Base-by-base conservation (phyloP, 2,797 vertebrate species). In the Anguilla anguilla region DNA sequence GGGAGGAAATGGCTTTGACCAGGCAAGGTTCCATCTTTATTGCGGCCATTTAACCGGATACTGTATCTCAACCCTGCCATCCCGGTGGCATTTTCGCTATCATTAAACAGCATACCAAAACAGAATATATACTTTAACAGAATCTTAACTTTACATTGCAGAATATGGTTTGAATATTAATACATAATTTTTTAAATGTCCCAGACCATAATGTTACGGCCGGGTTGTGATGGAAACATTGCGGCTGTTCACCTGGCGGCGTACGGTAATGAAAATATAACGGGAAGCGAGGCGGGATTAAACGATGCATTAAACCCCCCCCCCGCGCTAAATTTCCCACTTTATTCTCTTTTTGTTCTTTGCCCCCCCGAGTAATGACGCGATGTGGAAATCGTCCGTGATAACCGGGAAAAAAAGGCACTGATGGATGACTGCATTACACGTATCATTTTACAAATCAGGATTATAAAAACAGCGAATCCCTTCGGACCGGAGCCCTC, bases 401-500 rank as follows among this genome's bases (percentile, higher is more conserved):
- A 53, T 53, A 69, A 35, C 51, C 35, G 35, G 13, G 4, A 0
- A 64, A 81, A 17, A 0, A 64, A 81, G 85, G 35, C 57, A 35
- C 84, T 61, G 84, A 86, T 57, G 61, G 84, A 43, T 51, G 55
- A 19, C 72, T 57, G 43, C 46, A 49, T n/a, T 6, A 46, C 28
- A 53, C 53, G 49, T 53, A 69, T 83, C 88, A 55, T 86, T 72
- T 72, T 57, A 31, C 67, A 82, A 74, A 83, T 59, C 46, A 28
- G 43, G 61, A 53, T 86, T 82, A 69, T 49, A 59, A 74, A 86
- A 64, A 86, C 67, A n/a, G 9, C 22, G 79, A 72, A 83, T 51
- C 25, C 39, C 39, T 19, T 28, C 59, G 17, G 43, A 85, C 31
- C 55, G 11, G 55, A 85, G 72, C 85, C 84, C 72, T 67, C 10